A percentile compares a stretch with the other conserved stretches of the same genome.
Evolutionary conservation across 2,888 invertebrate genomes (phyloP).

Genomic region (Helobdella robusta): DNA sequence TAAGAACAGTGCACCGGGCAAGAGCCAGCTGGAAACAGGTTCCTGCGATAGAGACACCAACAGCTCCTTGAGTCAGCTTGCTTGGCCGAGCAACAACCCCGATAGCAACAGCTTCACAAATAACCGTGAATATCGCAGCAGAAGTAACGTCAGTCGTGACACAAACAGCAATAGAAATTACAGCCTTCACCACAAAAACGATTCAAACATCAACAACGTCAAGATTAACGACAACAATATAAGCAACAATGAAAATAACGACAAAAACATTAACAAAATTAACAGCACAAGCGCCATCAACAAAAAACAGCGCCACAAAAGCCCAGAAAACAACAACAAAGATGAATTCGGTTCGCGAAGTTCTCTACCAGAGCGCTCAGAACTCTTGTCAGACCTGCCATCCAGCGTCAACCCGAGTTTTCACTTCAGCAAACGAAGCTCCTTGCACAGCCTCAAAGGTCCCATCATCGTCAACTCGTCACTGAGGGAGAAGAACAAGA

Average conservation of each 20-base stretch:
- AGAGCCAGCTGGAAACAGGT: no score
- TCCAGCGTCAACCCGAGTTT: background rate
- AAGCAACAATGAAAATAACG: no score
- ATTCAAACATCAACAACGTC: background rate
- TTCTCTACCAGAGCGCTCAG: background rate
- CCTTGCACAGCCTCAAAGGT: slow-evolving; percentile 8
- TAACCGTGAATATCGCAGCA: no score
- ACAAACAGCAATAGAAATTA: no score
- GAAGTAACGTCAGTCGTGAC: no score
- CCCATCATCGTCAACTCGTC: background rate
- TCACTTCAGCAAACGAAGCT: no score
- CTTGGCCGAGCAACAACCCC: background rate
- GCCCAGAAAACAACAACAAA: slow-evolving; percentile 17
- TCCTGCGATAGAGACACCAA: no score
- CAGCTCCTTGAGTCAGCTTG: no score
- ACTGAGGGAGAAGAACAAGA: slow-evolving; percentile 6
- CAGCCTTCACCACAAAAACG: background rate
- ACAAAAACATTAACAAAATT: no score
- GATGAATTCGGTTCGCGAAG: background rate
- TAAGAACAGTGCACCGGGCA: no score
- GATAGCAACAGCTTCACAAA: slow-evolving; percentile 1
- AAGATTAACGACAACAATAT: no score
- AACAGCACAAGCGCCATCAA: no score
- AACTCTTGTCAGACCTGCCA: background rate
- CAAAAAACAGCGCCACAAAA: background rate